These are phyloP conservation scores for Tenthredo notha DNA, from an alignment of 2,888 invertebrate species.

Conservation along the genomic window DNA sequence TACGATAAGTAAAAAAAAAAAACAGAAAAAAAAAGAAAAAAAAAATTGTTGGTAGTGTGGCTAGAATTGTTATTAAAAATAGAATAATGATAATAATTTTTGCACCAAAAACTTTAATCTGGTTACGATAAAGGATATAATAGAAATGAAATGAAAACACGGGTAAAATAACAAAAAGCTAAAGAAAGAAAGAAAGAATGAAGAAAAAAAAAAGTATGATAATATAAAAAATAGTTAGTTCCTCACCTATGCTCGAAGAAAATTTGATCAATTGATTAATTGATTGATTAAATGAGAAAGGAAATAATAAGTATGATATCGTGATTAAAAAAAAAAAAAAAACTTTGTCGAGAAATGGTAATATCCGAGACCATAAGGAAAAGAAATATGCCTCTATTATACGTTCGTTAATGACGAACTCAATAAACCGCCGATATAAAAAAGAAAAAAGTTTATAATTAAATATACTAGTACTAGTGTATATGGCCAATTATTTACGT, in stretches of 20 bases:
- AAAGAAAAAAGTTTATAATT: neutral
- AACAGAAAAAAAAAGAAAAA: neutral
- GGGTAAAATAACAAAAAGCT: neutral
- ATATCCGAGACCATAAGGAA: neutral
- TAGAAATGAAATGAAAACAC: neutral
- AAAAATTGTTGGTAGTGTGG: slow-evolving; percentile 53
- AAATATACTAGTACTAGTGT: slow-evolving; percentile 42
- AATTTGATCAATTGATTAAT: neutral
- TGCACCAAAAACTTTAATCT: slow-evolving; percentile 36
- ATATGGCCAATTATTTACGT: slow-evolving; percentile 66
- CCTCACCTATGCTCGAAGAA: neutral
- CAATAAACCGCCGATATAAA: slow-evolving; percentile 12
- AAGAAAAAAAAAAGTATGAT: neutral
- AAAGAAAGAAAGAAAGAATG: neutral
- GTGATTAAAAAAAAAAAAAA: neutral
- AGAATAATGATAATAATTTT: slow-evolving; percentile 43
- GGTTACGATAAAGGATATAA: neutral
- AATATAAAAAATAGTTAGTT: slow-evolving; percentile 1
- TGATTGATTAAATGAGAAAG: neutral
- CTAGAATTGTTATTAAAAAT: slow-evolving; percentile 48
- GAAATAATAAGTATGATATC: neutral
- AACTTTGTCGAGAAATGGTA: neutral
- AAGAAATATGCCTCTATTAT: neutral
- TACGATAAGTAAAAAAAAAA: neutral
- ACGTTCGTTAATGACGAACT: neutral